Conservation (phyloP, 2,888 invertebrate species). For the Atherix ibis region DNA sequence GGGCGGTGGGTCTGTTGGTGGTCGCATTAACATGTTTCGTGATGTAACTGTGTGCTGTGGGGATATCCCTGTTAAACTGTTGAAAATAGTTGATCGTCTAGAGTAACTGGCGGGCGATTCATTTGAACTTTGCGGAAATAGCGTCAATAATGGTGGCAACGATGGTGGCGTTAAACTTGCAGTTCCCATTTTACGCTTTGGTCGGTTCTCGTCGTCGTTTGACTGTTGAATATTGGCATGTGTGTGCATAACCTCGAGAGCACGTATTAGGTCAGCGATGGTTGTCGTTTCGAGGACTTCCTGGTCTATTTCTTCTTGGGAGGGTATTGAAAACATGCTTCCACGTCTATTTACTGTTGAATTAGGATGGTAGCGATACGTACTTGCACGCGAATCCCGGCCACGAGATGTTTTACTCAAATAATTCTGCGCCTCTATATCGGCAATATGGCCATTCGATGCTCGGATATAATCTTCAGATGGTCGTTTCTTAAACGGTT, state of each 20-base stretch:
- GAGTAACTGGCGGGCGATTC: slow-evolving; percentile 1
- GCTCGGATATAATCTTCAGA: slow-evolving; percentile 19
- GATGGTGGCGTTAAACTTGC: slow-evolving; percentile 36
- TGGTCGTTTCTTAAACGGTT: slow-evolving; percentile 26
- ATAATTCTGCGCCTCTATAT: slow-evolving; percentile 4
- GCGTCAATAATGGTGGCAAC: slow-evolving; percentile 33
- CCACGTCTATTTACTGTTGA: slow-evolving; percentile 18
- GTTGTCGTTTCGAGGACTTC: slow-evolving; percentile 63
- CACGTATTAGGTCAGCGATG: slow-evolving; percentile 64
- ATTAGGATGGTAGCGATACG: slow-evolving; percentile 26
- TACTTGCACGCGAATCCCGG: slow-evolving; percentile 13
- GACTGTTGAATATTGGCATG: slow-evolving; percentile 17
- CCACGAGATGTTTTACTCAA: slow-evolving; percentile 1
- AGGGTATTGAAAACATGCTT: slow-evolving; percentile 23
- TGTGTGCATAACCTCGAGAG: slow-evolving; percentile 52
- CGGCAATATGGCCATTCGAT: slow-evolving; percentile 6
- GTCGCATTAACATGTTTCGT: slow-evolving; percentile 18
- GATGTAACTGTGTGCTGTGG: slow-evolving; percentile 9
- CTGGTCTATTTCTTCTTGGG: slow-evolving; percentile 21
- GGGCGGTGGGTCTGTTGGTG: slow-evolving; percentile 24
- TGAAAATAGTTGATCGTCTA: slow-evolving; percentile 27
- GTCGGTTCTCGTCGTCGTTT: slow-evolving; percentile 13
- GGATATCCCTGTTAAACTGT: slow-evolving; percentile 11
- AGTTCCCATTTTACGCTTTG: slow-evolving; percentile 38
- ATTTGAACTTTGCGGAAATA: slow-evolving; percentile 29